phyloP scores from a whole-genome alignment of 2,888 invertebrate genomes.

The Diplolepis rosae region DNA sequence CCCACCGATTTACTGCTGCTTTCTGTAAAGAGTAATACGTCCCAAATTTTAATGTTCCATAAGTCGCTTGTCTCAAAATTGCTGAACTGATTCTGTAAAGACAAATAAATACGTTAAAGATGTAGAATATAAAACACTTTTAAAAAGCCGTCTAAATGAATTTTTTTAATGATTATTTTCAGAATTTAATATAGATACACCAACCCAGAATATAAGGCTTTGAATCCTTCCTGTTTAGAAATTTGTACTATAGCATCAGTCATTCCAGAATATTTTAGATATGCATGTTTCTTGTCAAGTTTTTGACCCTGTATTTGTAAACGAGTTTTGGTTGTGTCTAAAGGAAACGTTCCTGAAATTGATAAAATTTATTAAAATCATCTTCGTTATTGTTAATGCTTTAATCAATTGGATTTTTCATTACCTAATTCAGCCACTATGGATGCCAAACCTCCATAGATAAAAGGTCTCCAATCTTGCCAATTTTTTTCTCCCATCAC shows the following conservation, averaged over 20 bases:
- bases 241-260: conserved; percentile 92
- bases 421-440: conserved; percentile 95
- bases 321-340: conserved; percentile 95
- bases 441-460: conserved; percentile 95
- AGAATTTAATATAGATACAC: conserved; percentile 50
- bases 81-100: conserved; percentile 91
- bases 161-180: too few species aligned
- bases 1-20: conserved; percentile 73
- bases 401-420: background rate
- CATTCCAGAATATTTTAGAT: conserved; percentile 91
- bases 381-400: conserved; percentile 5
- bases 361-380: conserved; percentile 30
- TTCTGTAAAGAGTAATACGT: conserved; percentile 93
- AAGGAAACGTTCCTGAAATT: conserved; percentile 91
- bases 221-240: conserved; percentile 88
- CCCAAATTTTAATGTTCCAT: conserved; percentile 97
- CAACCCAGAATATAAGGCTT: conserved; percentile 91
- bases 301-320: conserved; percentile 95
- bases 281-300: conserved; percentile 83
- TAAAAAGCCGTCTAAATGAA: too few species aligned
- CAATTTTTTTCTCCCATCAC: conserved; percentile 88
- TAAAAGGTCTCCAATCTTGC: conserved; percentile 94
- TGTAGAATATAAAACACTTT: too few species aligned
- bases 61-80: conserved; percentile 92
- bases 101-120: too few species aligned